Base-by-base conservation (phyloP, 2,113 vertebrate genomes). In the Sinocyclocheilus grahami region DNA sequence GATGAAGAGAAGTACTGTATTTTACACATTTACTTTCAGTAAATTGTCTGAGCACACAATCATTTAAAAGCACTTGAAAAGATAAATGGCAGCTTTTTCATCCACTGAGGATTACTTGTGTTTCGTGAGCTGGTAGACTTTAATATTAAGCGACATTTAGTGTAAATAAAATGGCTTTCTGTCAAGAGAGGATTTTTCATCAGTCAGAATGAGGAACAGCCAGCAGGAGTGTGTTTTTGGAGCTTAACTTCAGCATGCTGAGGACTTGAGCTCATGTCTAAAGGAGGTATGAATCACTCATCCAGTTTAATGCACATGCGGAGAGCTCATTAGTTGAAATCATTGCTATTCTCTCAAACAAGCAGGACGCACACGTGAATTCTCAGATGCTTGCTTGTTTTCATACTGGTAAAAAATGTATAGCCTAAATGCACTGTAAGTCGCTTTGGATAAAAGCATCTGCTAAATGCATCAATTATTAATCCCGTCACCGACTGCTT, bases 401-500 rank as follows among this genome's bases (percentile, higher is more conserved):
- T 33, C 30, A 33, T 33, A 33, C 30, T 33, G 30, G 30, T 33
- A 33, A 33, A 33, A 33, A 33, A 33, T 33, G 30, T 33, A 33
- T 33, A 33, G 30, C 30, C 30, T 33, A 33, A 33, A 33, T 33
- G 30, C 30, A 33, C 30, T 33, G 30, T 33, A 33, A 33, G 30
- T 33, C 30, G 30, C 30, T 33, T 33, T 33, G 30, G 30, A 33
- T 33, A 33, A 33, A 33, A 33, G 30, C 30, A 2, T 33, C 30
- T 33, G 30, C 30, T 33, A 33, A 33, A 0, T 33, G 30, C 30
- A 33, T 33, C 30, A 33, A 33, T 33, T 33, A 33, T 33, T 33
- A 33, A 33, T 80, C 78, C 80, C 51, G 75, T 60, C 77, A 71
- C 72, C 67, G 22, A 63, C 81, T 86, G 89, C 82, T 89, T 89